A percentile compares a stretch with the other conserved stretches of the same genome.
Conservation (phyloP, 2,113 vertebrate species). For the Lates calcarifer region DNA sequence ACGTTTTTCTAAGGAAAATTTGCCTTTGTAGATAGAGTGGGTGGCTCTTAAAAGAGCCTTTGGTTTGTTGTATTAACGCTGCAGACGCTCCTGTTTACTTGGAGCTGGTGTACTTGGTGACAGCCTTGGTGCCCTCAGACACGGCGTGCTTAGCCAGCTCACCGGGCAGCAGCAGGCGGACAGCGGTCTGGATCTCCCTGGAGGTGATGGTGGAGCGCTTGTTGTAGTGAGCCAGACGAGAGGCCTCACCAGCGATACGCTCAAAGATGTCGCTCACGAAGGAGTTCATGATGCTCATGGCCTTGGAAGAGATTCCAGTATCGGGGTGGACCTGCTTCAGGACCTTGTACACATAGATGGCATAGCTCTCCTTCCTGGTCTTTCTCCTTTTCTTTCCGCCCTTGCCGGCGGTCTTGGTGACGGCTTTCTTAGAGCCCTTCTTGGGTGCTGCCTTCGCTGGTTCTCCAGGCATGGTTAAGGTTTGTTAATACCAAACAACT, state of each 20-base stretch:
- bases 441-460: conserved; percentile 8
- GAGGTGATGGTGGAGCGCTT: conserved; percentile 81
- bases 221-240: conserved; percentile 79
- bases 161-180: conserved; percentile 77
- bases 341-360: conserved; percentile 72
- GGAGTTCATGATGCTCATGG: conserved; percentile 72
- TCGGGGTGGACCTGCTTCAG: conserved; percentile 71
- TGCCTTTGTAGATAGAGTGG: background rate
- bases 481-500: too few species aligned
- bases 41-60: conserved; percentile 33
- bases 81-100: conserved; percentile 3
- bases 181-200: conserved; percentile 90
- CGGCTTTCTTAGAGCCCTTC: conserved; percentile 46
- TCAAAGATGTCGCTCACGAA: conserved; percentile 75
- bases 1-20: too few species aligned
- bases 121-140: conserved; percentile 72
- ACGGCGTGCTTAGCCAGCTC: conserved; percentile 73
- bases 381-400: conserved; percentile 7
- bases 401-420: conserved; percentile 11
- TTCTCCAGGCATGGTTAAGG: conserved; percentile 12
- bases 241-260: conserved; percentile 69
- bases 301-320: conserved; percentile 67
- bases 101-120: conserved; percentile 70
- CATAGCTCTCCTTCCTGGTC: conserved; percentile 52
- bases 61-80: background rate